phyloP scores from a whole-genome alignment of 2,113 vertebrate genomes.

The Ctenomys sociabilis region DNA sequence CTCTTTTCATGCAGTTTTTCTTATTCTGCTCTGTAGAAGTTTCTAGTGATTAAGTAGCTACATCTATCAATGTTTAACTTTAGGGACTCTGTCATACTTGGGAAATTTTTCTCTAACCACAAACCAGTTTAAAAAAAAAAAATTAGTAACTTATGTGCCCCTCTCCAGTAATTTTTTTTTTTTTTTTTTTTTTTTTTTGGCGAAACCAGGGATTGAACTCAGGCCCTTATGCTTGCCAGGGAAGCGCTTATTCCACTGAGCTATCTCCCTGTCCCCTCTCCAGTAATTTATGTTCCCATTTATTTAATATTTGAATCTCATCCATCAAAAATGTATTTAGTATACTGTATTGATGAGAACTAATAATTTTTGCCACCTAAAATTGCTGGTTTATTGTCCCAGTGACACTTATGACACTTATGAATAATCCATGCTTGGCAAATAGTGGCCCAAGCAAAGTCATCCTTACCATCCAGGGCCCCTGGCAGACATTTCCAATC shows the following conservation, averaged over 20 bases:
- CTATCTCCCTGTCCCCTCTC: too few relatives aligned
- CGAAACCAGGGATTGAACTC: too few relatives aligned
- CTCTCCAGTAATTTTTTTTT: slow-evolving; percentile 39
- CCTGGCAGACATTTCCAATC: slow-evolving; percentile 71
- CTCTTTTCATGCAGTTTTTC: not conserved
- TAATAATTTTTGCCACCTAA: not conserved
- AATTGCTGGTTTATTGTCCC: slow-evolving; percentile 7
- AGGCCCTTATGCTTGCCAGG: too few relatives aligned
- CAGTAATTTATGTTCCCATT: slow-evolving; percentile 36
- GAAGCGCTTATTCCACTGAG: too few relatives aligned
- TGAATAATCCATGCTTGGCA: slow-evolving; percentile 60
- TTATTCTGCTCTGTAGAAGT: slow-evolving; percentile 38
- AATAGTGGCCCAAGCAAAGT: slow-evolving; percentile 31
- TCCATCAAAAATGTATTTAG: slow-evolving; percentile 33
- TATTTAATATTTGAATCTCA: slow-evolving; percentile 60
- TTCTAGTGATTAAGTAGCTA: slow-evolving; percentile 59
- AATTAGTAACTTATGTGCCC: not conserved
- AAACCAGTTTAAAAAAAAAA: not conserved
- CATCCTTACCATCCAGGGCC: not conserved
- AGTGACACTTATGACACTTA: slow-evolving; percentile 61
- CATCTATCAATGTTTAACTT: slow-evolving; percentile 64
- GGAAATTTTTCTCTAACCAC: slow-evolving; percentile 37
- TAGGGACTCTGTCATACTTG: slow-evolving; percentile 41
- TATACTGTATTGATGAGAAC: not conserved
- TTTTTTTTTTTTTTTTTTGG: too few relatives aligned